Evolutionary conservation across 2,113 vertebrate species (phyloP).

Genomic region (Aptenodytes patagonicus): DNA sequence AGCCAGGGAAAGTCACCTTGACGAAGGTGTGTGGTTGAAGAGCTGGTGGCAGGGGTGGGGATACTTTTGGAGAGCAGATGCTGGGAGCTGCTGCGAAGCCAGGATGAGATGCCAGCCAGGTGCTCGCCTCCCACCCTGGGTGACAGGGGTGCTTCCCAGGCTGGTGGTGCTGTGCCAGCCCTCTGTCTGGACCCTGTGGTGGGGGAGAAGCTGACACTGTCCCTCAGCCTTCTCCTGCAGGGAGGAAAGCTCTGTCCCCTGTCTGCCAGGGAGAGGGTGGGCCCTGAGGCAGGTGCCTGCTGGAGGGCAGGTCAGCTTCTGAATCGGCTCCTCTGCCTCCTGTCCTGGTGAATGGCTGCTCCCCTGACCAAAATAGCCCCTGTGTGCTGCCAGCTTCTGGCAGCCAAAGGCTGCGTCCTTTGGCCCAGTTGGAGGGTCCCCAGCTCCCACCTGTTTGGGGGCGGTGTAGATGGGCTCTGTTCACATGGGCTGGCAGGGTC

Average conservation of each 20-base stretch:
- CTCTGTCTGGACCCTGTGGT: not conserved
- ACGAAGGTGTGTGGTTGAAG: not conserved
- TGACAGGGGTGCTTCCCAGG: not conserved
- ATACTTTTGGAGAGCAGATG: not conserved
- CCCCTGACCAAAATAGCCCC: slow-evolving; percentile 39
- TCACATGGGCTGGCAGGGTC: not conserved
- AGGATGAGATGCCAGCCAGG: not conserved
- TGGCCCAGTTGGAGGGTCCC: slow-evolving; percentile 8
- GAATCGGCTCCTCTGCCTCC: not conserved
- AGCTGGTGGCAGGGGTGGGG: not conserved
- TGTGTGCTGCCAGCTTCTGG: slow-evolving; percentile 7
- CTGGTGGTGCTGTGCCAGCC: not conserved
- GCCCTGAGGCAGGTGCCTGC: not conserved
- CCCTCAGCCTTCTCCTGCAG: not conserved
- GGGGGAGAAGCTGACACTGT: not conserved
- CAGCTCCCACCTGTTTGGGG: not conserved
- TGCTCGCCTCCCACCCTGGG: not conserved
- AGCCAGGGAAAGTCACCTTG: not conserved
- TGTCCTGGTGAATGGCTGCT: not conserved
- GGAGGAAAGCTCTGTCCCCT: not conserved
- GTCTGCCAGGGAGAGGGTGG: not conserved
- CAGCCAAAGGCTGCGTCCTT: not conserved
- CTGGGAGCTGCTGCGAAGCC: not conserved
- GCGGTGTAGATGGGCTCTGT: not conserved
- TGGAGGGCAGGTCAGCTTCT: not conserved